Percentiles rank a stretch among this genome's conserved stretches.
phyloP scores from a whole-genome alignment of 2,113 vertebrate species.

The Pterocles burchelli region DNA sequence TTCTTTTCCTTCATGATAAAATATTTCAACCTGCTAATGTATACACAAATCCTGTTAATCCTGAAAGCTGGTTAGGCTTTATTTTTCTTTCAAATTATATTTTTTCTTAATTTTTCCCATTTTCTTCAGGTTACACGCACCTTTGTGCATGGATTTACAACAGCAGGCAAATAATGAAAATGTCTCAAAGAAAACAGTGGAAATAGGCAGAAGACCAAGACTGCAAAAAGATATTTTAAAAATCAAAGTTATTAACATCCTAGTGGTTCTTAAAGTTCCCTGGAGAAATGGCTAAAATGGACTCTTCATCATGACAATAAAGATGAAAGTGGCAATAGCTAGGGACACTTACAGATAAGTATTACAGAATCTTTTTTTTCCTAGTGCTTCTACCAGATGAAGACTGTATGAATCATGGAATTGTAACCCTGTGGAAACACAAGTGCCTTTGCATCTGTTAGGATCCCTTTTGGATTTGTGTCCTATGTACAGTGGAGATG shows the following conservation, averaged over 20 bases:
- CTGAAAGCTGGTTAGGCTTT: not conserved
- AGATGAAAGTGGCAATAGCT: not conserved
- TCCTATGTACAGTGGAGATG: not conserved
- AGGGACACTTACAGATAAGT: not conserved
- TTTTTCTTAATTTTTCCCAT: not conserved
- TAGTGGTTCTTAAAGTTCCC: not conserved
- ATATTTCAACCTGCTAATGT: constrained; percentile 3
- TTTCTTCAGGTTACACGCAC: not conserved
- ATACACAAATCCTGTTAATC: constrained; percentile 20
- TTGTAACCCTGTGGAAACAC: not conserved
- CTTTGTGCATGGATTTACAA: not conserved
- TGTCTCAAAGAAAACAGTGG: not conserved
- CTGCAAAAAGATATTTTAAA: not conserved
- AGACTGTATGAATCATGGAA: not conserved
- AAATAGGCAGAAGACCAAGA: not conserved
- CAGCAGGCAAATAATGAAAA: not conserved
- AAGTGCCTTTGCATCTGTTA: not conserved
- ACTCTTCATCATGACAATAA: not conserved
- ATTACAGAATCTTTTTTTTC: not conserved
- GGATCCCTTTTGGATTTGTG: not conserved
- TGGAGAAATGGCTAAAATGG: not conserved
- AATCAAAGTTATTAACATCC: not conserved
- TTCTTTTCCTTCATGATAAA: constrained; percentile 10
- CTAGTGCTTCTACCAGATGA: not conserved
- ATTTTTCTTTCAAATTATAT: constrained; percentile 31